Evolutionary conservation across 2,113 vertebrate species (phyloP).

Genomic region (Acrocephalus kingi): DNA sequence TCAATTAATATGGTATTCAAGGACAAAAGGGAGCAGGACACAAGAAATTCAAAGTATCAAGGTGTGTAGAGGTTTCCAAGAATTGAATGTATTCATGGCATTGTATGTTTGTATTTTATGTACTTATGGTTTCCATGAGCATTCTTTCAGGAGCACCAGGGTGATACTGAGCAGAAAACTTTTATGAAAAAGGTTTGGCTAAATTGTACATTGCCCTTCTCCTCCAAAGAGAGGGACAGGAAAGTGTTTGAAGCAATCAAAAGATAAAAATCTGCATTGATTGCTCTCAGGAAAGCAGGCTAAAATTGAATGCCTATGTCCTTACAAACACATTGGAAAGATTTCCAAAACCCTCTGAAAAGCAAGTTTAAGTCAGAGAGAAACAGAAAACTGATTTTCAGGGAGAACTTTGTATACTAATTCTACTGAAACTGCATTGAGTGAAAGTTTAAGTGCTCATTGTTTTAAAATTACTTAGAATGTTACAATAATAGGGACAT

Average conservation of each 20-base stretch:
- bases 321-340: neutral
- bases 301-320: neutral
- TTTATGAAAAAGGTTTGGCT: neutral
- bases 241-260: slow-evolving; percentile 22
- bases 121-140: neutral
- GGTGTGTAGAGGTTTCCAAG: neutral
- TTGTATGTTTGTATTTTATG: neutral
- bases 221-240: neutral
- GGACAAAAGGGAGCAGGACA: neutral
- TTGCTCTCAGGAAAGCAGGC: neutral
- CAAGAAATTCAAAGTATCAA: neutral
- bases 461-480: neutral
- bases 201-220: neutral
- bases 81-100: fast-evolving
- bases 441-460: neutral
- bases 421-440: neutral
- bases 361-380: neutral
- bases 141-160: neutral
- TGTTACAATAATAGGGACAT: neutral
- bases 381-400: neutral
- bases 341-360: neutral
- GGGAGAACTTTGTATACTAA: neutral
- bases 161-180: neutral
- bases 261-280: slow-evolving; percentile 56
- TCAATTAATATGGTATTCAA: neutral